Evolutionary conservation across 2,113 vertebrate species (phyloP).

Genomic region (Leucosticte australis): DNA sequence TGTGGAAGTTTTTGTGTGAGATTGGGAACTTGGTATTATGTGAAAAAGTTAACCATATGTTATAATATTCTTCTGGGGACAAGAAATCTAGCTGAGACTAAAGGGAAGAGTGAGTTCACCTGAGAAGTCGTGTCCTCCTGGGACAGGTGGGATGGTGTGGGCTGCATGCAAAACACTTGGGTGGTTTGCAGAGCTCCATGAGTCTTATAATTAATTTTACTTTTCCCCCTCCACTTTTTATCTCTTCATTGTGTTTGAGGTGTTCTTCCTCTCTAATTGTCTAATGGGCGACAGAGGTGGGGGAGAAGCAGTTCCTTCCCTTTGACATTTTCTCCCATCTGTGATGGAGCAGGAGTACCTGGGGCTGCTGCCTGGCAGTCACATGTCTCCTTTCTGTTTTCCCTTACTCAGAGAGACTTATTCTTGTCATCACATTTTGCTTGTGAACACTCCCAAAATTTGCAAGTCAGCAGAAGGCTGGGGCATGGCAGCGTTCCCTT

Average conservation of each 20-base stretch:
- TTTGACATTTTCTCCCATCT: background rate
- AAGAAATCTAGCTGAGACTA: conserved; percentile 24
- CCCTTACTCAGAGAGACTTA: background rate
- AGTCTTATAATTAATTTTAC: background rate
- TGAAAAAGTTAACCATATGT: conserved; percentile 46
- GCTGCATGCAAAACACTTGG: background rate
- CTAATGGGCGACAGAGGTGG: background rate
- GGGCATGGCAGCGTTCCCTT: background rate
- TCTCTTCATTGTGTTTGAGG: background rate
- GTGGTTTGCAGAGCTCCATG: background rate
- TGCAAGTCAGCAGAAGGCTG: conserved; percentile 37
- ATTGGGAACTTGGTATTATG: conserved; percentile 36
- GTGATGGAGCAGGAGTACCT: background rate
- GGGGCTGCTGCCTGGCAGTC: background rate
- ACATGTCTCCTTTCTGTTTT: background rate
- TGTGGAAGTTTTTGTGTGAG: conserved; percentile 40
- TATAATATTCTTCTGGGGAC: conserved; percentile 27
- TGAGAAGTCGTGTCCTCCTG: background rate
- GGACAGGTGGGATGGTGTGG: background rate
- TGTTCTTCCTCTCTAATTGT: background rate
- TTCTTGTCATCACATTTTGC: conserved; percentile 3
- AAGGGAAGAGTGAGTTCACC: background rate
- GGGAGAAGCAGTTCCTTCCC: background rate
- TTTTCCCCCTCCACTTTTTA: background rate
- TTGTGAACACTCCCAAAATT: background rate